Conservation (phyloP, 2,888 invertebrate species). For the Drosophila peninsularis region DNA sequence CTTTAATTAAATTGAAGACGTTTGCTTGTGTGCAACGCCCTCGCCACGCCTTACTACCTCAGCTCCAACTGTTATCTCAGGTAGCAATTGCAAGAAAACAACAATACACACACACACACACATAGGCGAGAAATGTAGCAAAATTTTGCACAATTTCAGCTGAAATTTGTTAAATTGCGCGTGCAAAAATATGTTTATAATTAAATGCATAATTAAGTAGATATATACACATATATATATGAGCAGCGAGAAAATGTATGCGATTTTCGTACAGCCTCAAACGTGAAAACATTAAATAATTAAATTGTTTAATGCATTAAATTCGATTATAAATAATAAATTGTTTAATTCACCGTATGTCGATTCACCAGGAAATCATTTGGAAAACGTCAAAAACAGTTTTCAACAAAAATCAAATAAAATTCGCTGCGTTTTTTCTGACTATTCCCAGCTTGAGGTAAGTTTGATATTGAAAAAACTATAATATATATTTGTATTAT, state of each 20-base stretch:
- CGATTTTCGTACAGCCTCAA: conserved; percentile 28
- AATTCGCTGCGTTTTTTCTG: conserved; percentile 1
- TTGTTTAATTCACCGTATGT: conserved; percentile 34
- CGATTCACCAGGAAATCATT: conserved; percentile 42
- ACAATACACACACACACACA: conserved; percentile 12
- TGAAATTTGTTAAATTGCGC: conserved; percentile 56
- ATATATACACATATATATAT: neutral
- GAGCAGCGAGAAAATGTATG: conserved; percentile 33
- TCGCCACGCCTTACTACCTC: conserved; percentile 16
- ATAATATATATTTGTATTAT: neutral
- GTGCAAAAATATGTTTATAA: conserved; percentile 46
- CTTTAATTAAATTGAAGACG: conserved; percentile 43
- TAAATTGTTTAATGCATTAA: conserved; percentile 36
- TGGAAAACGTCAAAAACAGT: conserved; percentile 33
- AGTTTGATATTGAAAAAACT: conserved; percentile 1
- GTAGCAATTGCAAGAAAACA: conserved; percentile 17
- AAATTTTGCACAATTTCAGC: conserved; percentile 32
- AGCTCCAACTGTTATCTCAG: conserved; percentile 28
- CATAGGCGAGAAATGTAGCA: conserved; percentile 17
- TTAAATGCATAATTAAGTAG: conserved; percentile 44
- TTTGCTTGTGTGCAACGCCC: conserved; percentile 38
- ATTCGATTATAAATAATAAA: conserved; percentile 41
- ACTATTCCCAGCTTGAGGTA: conserved; percentile 24
- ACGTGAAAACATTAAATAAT: conserved; percentile 40
- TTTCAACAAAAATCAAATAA: conserved; percentile 5